Conservation (phyloP, 2,888 invertebrate species). For the Choristoneura rosaceana region DNA sequence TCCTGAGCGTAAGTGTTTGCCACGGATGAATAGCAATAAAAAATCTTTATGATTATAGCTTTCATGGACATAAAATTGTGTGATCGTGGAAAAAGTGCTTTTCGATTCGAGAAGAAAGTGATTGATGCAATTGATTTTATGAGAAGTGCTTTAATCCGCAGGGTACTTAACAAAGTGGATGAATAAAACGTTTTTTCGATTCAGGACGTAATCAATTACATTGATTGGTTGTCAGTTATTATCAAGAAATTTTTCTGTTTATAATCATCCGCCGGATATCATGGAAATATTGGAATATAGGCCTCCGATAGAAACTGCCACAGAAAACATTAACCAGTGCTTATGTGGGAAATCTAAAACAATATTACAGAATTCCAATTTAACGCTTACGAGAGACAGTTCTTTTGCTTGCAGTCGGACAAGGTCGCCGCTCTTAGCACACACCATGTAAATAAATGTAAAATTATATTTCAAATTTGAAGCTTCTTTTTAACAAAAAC, state of each 20-base stretch:
- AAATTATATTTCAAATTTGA: too few relatives aligned
- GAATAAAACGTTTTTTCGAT: neutral
- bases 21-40: constrained; percentile 78
- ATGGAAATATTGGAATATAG: neutral
- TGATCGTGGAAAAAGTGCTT: constrained; percentile 71
- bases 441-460: too few relatives aligned
- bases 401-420: too few relatives aligned
- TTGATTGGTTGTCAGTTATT: neutral
- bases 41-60: constrained; percentile 79
- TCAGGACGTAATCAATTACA: constrained; percentile 1
- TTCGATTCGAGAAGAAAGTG: constrained; percentile 37
- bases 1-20: constrained; percentile 70
- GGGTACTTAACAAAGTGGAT: constrained; percentile 10
- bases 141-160: constrained; percentile 21
- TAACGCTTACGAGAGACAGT: too few relatives aligned
- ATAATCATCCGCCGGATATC: neutral
- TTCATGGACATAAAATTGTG: constrained; percentile 79
- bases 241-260: neutral
- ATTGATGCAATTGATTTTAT: constrained; percentile 28
- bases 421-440: too few relatives aligned
- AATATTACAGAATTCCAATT: neutral
- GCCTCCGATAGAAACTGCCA: neutral
- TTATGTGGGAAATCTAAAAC: neutral
- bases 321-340: neutral
- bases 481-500: too few relatives aligned